Evolutionary conservation across 2,888 invertebrate genomes (phyloP).

Genomic region (Xanthorhoe spadicearia): DNA sequence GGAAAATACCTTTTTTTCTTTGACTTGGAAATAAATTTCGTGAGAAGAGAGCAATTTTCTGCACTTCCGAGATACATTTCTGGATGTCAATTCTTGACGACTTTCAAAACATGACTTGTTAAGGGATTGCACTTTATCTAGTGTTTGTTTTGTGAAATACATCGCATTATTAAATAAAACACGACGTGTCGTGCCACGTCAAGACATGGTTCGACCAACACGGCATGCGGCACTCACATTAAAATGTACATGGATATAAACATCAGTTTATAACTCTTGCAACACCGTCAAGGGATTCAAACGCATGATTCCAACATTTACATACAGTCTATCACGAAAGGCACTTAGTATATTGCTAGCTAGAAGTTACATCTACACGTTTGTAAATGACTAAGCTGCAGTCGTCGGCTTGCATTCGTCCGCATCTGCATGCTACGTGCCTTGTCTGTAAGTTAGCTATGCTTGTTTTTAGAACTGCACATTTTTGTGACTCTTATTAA

Average conservation of each 20-base stretch:
- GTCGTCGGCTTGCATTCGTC: constrained; percentile 3
- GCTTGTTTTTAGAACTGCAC: constrained; percentile 4
- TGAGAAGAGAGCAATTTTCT: too few species aligned
- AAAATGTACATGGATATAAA: too few species aligned
- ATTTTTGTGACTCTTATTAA: constrained; percentile 11
- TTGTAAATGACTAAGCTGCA: background rate
- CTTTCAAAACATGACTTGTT: too few species aligned
- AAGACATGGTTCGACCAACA: too few species aligned
- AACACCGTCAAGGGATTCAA: background rate
- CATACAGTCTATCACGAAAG: background rate
- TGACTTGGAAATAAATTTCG: constrained; percentile 7
- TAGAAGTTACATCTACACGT: background rate
- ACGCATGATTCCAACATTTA: background rate
- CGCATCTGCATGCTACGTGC: constrained; percentile 31
- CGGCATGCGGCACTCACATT: too few species aligned
- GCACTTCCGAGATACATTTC: too few species aligned
- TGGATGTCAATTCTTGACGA: too few species aligned
- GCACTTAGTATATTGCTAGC: background rate
- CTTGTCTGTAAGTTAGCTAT: constrained; percentile 10
- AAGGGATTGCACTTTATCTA: too few species aligned
- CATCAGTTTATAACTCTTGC: too few species aligned
- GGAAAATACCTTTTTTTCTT: constrained; percentile 7
- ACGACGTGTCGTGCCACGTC: too few species aligned
- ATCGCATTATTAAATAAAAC: too few species aligned
- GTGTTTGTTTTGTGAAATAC: too few species aligned